Percentiles rank a stretch among this genome's conserved stretches.
These are phyloP conservation scores for Laticauda laticaudata DNA, from an alignment of 2,113 vertebrate genomes.

Conservation along the genomic window DNA sequence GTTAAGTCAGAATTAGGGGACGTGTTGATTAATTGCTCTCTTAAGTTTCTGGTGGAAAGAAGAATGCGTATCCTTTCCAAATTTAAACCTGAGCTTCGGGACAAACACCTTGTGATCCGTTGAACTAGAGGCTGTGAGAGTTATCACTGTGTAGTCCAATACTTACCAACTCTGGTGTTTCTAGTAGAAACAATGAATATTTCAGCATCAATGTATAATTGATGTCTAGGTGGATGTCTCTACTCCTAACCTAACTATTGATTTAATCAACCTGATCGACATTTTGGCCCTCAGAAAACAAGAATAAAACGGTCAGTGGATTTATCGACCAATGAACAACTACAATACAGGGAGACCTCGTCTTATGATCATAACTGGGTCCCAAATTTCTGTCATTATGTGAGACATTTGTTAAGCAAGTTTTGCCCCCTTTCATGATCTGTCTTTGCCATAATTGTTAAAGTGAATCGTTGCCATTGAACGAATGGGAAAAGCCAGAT, in stretches of 20 bases:
- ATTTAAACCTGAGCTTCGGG: conserved; percentile 64
- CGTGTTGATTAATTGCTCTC: not conserved
- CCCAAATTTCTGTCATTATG: too few species aligned
- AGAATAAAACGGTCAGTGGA: not conserved
- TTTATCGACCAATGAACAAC: conserved; percentile 23
- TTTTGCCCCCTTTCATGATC: too few species aligned
- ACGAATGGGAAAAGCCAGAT: too few species aligned
- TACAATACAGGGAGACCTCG: not conserved
- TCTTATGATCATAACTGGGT: too few species aligned
- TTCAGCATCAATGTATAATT: conserved; percentile 76
- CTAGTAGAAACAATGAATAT: conserved; percentile 76
- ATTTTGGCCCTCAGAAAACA: not conserved
- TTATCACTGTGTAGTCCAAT: conserved; percentile 66
- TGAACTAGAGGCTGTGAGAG: conserved; percentile 52
- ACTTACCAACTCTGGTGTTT: conserved; percentile 47
- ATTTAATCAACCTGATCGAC: conserved; percentile 18
- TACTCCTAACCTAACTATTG: conserved; percentile 34
- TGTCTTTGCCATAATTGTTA: too few species aligned
- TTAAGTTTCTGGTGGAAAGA: not conserved
- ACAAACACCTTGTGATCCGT: conserved; percentile 60
- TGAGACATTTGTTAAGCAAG: too few species aligned
- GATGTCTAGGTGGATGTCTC: conserved; percentile 45
- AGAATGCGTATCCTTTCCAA: conserved; percentile 20
- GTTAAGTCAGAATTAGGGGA: not conserved
- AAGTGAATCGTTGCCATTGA: too few species aligned